These are phyloP conservation scores for Mormyrus iriodes DNA, from an alignment of 2,113 vertebrate genomes.

Conservation along the genomic window DNA sequence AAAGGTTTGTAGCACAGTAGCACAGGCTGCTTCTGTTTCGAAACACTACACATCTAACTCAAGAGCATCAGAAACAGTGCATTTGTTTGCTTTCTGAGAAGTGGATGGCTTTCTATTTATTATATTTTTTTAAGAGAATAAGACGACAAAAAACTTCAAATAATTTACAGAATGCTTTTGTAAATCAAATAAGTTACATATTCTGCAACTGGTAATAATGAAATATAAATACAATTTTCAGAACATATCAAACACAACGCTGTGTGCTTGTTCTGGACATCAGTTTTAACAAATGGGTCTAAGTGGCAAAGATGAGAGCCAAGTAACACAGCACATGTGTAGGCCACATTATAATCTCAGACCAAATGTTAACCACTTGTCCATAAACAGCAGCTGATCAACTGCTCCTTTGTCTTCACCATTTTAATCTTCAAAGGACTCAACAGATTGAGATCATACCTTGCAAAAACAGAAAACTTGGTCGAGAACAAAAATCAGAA, in stretches of 20 bases:
- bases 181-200: background rate
- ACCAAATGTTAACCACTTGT: conserved; percentile 58
- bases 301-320: conserved; percentile 25
- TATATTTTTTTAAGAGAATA: conserved; percentile 15
- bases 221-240: conserved; percentile 10
- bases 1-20: conserved; percentile 45
- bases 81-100: conserved; percentile 19
- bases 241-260: background rate
- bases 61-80: conserved; percentile 28
- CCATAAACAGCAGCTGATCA: conserved; percentile 56
- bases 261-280: conserved; percentile 10
- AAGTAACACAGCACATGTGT: conserved; percentile 56
- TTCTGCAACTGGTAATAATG: background rate
- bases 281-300: conserved; percentile 46
- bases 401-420: conserved; percentile 49
- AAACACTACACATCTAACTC: conserved; percentile 41
- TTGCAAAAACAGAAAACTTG: conserved; percentile 56
- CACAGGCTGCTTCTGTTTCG: conserved; percentile 44
- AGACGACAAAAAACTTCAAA: background rate
- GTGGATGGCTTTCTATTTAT: background rate
- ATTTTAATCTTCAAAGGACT: conserved; percentile 57
- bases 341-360: conserved; percentile 51
- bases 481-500: conserved; percentile 46
- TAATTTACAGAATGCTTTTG: background rate
- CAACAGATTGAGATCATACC: conserved; percentile 37